Base-by-base conservation (phyloP, 2,797 vertebrate genomes). In the Paratrypauchen microcephalus region DNA sequence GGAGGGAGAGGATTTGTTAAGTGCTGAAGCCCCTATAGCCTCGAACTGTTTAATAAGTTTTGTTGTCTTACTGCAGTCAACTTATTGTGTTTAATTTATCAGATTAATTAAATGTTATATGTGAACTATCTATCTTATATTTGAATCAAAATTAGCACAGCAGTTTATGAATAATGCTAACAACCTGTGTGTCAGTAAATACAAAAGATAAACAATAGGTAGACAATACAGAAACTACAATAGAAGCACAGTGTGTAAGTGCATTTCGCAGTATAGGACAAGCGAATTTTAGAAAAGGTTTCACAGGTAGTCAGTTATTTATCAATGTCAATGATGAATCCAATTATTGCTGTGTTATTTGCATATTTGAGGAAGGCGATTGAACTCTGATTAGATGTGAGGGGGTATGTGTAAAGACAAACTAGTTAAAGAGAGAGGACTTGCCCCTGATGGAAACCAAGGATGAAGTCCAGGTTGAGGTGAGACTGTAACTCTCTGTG, bases 1-100 rank as follows among this genome's bases (percentile, higher is more conserved):
- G 66, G 70, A 41, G 78, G 76, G 77, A 56, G 66, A 80, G 76
- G 70, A 73, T 67, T 81, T 39, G 26, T 9, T 5, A 64, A 47
- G 32, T 2, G 1, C 24, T 24, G 56, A 8, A 2, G 2, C 71
- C 59, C 36, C 19, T 74, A 4, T 70, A 21, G 63, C 32, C 4
- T 9, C 8, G 26, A 26, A 64, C 18, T 24, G 0, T 19, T 70
- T 66, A 60, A 9, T 39, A 55, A 69, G 32, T 57, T 8, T 32
- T 65, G n/a, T 67, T 23, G 23, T 41, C 24, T 65, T 64, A 48
- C 3, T 28, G 45, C 63, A 50, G 45, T 50, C 45, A 32, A 65
- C 15, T 30, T 65, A 65, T 26, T 65, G 24, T 50, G 50, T n/a
- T 64, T 64, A 64, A 64, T 64, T 64, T 28, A 45, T 9, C 41